These are phyloP conservation scores for Anseranas semipalmata DNA, from an alignment of 2,113 vertebrate species.

Conservation along the genomic window DNA sequence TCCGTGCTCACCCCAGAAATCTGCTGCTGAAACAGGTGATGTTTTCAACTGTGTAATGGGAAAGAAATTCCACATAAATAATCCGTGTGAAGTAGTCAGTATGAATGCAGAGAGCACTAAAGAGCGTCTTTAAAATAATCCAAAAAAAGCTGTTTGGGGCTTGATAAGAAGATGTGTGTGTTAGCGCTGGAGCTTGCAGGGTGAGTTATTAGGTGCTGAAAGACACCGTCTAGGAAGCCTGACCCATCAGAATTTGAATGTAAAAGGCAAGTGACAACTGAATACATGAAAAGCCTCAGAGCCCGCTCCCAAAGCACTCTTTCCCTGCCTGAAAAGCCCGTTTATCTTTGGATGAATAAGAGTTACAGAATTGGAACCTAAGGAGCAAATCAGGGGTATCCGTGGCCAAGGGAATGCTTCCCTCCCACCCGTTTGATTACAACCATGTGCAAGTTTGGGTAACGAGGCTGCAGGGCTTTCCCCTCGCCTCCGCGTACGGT, in stretches of 20 bases:
- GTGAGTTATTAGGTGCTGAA: constrained; percentile 82
- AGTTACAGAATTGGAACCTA: constrained; percentile 62
- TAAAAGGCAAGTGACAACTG: constrained; percentile 63
- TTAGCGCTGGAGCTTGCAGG: constrained; percentile 37
- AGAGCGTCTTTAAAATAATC: constrained; percentile 75
- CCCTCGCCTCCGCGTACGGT: not conserved
- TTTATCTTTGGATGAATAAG: constrained; percentile 51
- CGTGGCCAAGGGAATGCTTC: constrained; percentile 59
- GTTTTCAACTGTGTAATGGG: constrained; percentile 70
- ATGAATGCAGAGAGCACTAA: constrained; percentile 48
- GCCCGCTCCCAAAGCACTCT: constrained; percentile 13
- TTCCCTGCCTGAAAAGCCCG: constrained; percentile 40
- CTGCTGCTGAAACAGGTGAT: constrained; percentile 74
- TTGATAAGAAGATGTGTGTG: constrained; percentile 73
- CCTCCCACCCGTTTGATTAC: constrained; percentile 61
- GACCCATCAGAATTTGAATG: constrained; percentile 62
- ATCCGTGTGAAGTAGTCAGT: constrained; percentile 60
- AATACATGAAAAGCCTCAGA: constrained; percentile 57
- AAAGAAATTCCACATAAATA: constrained; percentile 80
- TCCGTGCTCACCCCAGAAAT: constrained; percentile 72
- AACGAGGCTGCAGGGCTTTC: constrained; percentile 56
- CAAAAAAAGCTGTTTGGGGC: constrained; percentile 13
- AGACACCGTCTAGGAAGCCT: constrained; percentile 69
- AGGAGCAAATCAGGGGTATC: constrained; percentile 57
- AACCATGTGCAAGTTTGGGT: constrained; percentile 65